Base-by-base conservation (phyloP, 2,888 invertebrate species). In the Eilema sororculum region DNA sequence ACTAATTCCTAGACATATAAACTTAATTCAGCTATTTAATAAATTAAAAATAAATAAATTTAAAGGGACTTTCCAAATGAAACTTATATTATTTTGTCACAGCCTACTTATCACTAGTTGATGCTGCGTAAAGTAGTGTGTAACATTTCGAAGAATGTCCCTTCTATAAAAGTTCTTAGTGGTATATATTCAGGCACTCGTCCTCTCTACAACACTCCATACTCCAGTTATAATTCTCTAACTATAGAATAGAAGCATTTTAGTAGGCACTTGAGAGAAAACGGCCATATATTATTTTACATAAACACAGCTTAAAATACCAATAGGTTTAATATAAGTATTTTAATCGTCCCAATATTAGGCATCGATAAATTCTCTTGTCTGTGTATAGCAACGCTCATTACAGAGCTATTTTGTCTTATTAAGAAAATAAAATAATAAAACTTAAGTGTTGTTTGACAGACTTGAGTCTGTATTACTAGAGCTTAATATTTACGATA, bases 221-320 rank as follows among this genome's bases (percentile, higher is more conserved):
- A 82, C 79, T 82, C 79, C 77, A 79, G 82, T 81, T 81, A 81
- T 65, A 78, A 76, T 78, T 81, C 69, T 73, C 82, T 82, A 83
- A 79, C 73, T 80, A 85, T 83, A 86, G 84, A 83, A 81, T 83
- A 84, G 81, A 86, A 86, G 84, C 84, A 80, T 82, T 78, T 76
- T 75, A 85, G 83, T 85, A 88, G 88, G 88, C 88, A 87, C 88
- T 87, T 88, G 84, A 87, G 84, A 87, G 81, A 86, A 86, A 83
- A 73, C 75, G 71, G 78, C 78, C 76, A 77, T 69, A 59, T 71
- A 73, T 58, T 69, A 70, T 76, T 68, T 74, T 75, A 78, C 74
- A 76, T 75, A 75, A 68, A 68, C 60, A 71, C 33, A 68, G 67
- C 25, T 59, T 28, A 59, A 71, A 63, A 71, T 67, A 75, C 72